Conservation (phyloP, 2,797 vertebrate species). For the Gallinago solitaria region DNA sequence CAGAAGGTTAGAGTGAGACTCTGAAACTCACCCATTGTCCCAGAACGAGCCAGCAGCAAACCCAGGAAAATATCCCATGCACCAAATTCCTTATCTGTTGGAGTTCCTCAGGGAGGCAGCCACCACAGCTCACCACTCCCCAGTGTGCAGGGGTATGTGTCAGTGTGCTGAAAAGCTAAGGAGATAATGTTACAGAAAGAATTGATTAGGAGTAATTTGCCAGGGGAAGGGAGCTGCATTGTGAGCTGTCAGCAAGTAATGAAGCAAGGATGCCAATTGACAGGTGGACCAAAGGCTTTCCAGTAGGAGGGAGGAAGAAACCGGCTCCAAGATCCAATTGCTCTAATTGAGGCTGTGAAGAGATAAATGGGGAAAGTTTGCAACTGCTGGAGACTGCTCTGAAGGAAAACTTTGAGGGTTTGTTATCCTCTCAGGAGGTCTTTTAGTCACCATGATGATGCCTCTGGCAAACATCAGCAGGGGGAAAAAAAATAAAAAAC, state of each 20-base stretch:
- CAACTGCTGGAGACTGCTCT: conserved; percentile 63
- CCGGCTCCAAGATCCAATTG: conserved; percentile 59
- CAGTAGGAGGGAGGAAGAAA: conserved; percentile 68
- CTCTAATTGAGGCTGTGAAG: conserved; percentile 76
- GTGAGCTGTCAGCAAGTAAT: conserved; percentile 77
- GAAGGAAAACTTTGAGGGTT: conserved; percentile 66
- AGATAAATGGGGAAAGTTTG: conserved; percentile 72
- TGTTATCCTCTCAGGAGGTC: conserved; percentile 70
- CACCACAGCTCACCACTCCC: background rate
- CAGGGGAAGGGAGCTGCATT: conserved; percentile 62
- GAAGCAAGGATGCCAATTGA: conserved; percentile 78
- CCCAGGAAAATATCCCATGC: background rate
- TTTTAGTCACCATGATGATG: conserved; percentile 65
- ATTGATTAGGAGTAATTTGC: conserved; percentile 81
- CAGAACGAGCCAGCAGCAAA: background rate
- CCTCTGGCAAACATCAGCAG: conserved; percentile 27
- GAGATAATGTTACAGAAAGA: conserved; percentile 68
- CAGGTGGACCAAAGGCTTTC: conserved; percentile 78
- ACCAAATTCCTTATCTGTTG: background rate
- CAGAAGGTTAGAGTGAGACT: background rate
- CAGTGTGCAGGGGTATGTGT: background rate
- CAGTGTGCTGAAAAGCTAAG: background rate
- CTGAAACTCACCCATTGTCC: background rate
- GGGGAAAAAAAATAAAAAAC: background rate
- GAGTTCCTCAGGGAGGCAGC: background rate